These are phyloP conservation scores for Danio kyathit DNA, from an alignment of 2,797 vertebrate species.

Conservation along the genomic window DNA sequence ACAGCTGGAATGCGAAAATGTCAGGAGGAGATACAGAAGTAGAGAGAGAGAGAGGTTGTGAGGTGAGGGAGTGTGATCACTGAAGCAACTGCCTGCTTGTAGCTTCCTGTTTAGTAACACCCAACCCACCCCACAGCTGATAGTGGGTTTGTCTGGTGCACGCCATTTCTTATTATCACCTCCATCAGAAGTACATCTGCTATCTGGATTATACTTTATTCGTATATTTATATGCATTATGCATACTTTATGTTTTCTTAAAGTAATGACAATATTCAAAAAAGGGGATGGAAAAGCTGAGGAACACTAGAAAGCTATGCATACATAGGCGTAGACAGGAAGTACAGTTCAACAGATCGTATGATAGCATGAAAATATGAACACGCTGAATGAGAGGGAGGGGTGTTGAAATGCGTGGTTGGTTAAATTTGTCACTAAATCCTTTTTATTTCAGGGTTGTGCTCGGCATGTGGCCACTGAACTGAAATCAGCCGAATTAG, in stretches of 20 bases:
- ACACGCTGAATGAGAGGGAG: conserved; percentile 17
- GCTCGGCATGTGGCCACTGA: conserved; percentile 60
- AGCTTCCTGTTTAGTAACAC: conserved; percentile 69
- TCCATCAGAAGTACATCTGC: neutral
- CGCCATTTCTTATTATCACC: neutral
- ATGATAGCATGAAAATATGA: conserved; percentile 21
- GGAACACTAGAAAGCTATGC: neutral
- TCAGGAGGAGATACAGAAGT: neutral
- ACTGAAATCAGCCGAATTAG: conserved; percentile 45
- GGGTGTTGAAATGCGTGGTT: conserved; percentile 19
- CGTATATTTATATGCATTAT: neutral
- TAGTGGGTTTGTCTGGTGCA: conserved; percentile 13
- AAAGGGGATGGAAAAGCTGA: conserved; percentile 22
- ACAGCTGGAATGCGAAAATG: conserved; percentile 10
- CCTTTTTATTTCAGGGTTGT: conserved; percentile 61
- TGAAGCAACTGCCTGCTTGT: conserved; percentile 41
- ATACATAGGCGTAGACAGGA: conserved; percentile 6
- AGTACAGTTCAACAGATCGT: conserved; percentile 14
- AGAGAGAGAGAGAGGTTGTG: neutral
- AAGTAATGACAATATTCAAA: conserved; percentile 10
- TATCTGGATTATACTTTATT: neutral
- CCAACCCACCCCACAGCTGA: conserved; percentile 48
- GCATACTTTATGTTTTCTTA: neutral
- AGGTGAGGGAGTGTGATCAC: neutral
- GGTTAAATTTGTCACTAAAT: conserved; percentile 44